Percentiles rank a stretch among this genome's conserved stretches.
Conservation (phyloP, 1,140 invertebrate species). For the Batillaria attramentaria region DNA sequence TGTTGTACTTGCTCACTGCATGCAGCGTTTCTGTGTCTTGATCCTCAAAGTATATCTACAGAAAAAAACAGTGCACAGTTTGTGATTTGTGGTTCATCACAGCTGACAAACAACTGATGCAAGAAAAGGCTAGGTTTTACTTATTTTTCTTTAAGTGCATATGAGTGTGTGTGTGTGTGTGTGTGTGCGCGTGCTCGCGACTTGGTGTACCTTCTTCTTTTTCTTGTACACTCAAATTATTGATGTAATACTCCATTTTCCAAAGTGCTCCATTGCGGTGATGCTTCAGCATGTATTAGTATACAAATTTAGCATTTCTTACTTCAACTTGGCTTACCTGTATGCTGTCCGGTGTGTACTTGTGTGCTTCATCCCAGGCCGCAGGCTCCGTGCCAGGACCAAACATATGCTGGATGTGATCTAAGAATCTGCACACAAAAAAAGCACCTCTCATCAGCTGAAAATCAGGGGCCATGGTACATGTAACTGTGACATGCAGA, state of each 20-base stretch:
- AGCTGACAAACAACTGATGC: background rate
- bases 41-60: constrained; percentile 85
- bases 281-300: background rate
- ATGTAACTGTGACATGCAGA: background rate
- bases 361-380: constrained; percentile 82
- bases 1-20: constrained; percentile 76
- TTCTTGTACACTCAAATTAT: background rate
- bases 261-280: background rate
- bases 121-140: too few relatives aligned
- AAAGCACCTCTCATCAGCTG: background rate
- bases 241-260: background rate
- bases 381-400: constrained; percentile 74
- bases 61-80: constrained; percentile 1
- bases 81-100: background rate
- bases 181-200: background rate
- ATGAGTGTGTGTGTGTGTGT: too few relatives aligned
- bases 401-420: constrained; percentile 84
- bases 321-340: constrained; percentile 60
- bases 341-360: constrained; percentile 80
- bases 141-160: too few relatives aligned
- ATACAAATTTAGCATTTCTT: background rate
- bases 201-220: background rate
- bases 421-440: constrained; percentile 75
- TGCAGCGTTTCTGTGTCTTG: constrained; percentile 78
- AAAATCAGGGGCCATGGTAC: background rate